Evolutionary conservation across 2,113 vertebrate species (phyloP), one percentile per base, ranked within the genome.

Genomic region (Aegithalos caudatus): DNA sequence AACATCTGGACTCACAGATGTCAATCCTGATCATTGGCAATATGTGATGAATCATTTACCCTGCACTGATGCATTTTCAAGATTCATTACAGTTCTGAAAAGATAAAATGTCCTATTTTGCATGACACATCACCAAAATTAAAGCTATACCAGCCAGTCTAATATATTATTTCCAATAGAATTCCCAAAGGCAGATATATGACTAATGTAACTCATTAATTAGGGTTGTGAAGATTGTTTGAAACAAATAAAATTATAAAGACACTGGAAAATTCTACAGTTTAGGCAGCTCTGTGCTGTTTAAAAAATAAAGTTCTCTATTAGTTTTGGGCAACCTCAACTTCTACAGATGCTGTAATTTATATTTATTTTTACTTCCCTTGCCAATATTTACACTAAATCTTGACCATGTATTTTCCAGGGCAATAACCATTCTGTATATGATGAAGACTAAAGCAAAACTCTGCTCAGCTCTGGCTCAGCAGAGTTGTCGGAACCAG

Each of bases 391-490:
- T 76, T 65, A 33, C 37, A 44, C 25, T 70, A 42, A n/a, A 69
- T 79, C 16, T 47, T 3, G 3, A 21, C 4, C 16, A 17, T 62
- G 10, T 40, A 56, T 80, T 93, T 89, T 91, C 48, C 8, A 67
- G 76, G 20, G 17, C 10, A 81, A 40, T 76, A 80, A 40, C 10
- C 4, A 24, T 56, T 61, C 37, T 76, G 27, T 42, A 31, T 25
- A n/a, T 12, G 9, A 14, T 47, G 62, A 67, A 94, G 12, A 31
- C 14, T 67, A 53, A 54, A 33, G 67, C 48, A 89, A 85, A 88
- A 54, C 7, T 61, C 0, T 3, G 1, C 24, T 42, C 13, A 8
- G 12, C 17, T 58, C 18, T 0, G 0, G 29, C 56, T 74, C 19
- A 84, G 23, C 25, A 78, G 62, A 92, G 31, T 16, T 87, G 31